Conservation (phyloP, 2,888 invertebrate genomes). For the Anaspis maculata region DNA sequence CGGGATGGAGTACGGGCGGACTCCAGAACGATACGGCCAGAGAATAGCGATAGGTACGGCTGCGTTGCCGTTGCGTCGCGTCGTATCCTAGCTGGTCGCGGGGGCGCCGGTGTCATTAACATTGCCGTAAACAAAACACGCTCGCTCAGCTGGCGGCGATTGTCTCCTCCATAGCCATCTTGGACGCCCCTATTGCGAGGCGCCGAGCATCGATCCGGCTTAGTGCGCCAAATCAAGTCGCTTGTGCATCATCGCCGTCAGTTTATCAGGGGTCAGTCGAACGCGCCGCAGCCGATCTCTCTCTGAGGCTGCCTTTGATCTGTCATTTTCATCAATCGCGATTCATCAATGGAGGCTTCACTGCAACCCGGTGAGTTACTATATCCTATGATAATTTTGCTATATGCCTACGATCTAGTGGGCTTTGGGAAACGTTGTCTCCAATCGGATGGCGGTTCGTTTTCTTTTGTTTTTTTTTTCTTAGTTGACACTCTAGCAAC, state of each 20-base stretch:
- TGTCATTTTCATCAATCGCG: too few species aligned
- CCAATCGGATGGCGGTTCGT: too few species aligned
- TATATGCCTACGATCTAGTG: too few species aligned
- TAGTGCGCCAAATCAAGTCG: constrained; percentile 24
- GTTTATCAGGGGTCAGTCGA: constrained; percentile 19
- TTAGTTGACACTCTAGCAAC: too few species aligned
- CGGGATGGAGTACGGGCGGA: too few species aligned
- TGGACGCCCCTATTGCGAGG: constrained; percentile 13
- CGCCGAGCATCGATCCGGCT: constrained; percentile 20
- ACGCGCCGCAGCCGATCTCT: constrained; percentile 13
- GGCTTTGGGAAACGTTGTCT: too few species aligned
- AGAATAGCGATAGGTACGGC: too few species aligned
- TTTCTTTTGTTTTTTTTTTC: too few species aligned
- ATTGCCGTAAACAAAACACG: constrained; percentile 2
- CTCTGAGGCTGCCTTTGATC: too few species aligned
- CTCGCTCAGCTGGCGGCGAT: constrained; percentile 4
- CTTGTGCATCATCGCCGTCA: constrained; percentile 19
- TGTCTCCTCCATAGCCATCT: constrained; percentile 16
- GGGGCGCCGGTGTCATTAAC: background rate
- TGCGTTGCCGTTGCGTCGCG: too few species aligned
- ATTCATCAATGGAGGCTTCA: constrained; percentile 15
- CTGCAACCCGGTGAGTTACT: constrained; percentile 10
- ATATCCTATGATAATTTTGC: background rate
- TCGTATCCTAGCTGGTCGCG: too few species aligned
- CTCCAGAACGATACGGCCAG: too few species aligned